Conservation (phyloP, 2,113 vertebrate genomes). For the Dicaeum eximium region DNA sequence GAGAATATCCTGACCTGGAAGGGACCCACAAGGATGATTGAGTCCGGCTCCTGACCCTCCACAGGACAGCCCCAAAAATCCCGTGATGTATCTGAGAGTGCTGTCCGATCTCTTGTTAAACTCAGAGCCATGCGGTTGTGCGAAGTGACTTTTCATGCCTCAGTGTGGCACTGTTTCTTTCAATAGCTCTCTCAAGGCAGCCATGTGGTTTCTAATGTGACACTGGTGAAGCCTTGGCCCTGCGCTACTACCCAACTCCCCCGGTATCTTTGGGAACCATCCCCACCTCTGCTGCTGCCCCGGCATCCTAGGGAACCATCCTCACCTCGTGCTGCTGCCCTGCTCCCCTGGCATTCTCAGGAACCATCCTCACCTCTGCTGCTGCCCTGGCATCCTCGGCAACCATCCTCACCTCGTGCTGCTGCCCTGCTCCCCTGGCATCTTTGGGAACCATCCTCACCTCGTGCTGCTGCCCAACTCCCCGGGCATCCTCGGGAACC, state of each 20-base stretch:
- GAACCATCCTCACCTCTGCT: background rate
- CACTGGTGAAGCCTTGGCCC: rapidly evolving
- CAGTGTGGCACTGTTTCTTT: background rate
- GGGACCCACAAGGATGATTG: too few relatives aligned
- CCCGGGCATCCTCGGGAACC: background rate
- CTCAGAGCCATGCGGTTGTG: background rate
- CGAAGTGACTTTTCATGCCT: background rate
- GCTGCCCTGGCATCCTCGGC: too few relatives aligned
- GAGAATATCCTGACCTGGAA: background rate
- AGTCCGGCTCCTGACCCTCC: background rate
- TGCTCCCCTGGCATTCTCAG: background rate
- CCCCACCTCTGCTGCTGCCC: background rate
- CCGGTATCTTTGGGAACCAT: background rate
- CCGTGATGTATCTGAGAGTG: background rate
- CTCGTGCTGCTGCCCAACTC: background rate
- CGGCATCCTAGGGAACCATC: background rate
- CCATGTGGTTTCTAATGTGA: rapidly evolving
- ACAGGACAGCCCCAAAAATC: background rate
- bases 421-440: background rate
- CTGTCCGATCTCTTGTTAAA: background rate
- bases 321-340: background rate
- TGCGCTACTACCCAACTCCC: background rate
- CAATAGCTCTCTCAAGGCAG: background rate
- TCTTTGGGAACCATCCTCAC: too few relatives aligned
- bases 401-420: background rate